Base-by-base conservation (phyloP, 2,113 vertebrate species). In the Cyprinus carpio region DNA sequence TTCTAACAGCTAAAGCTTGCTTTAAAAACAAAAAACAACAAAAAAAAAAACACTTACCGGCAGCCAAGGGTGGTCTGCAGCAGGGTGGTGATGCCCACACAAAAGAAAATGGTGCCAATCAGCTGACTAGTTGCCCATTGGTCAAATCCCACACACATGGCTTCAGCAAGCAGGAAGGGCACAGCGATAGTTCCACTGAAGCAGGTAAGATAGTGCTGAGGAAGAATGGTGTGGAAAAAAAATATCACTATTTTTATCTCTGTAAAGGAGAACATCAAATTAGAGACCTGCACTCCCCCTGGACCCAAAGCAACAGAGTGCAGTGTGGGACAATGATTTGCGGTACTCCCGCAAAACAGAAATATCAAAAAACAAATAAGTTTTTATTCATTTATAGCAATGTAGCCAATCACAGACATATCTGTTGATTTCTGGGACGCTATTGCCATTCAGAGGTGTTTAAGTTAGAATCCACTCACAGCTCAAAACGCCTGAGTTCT, bases 61-160 rank as follows among this genome's bases (percentile, higher is more conserved):
- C 98, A 99, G 90, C 98, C 98, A 71, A 99, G 94, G 0, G 96
- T 98, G 18, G 97, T 99, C 91, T 99, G 98, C 29, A 99, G 91
- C 90, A 99, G 91, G 1, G 98, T 99, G 85, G 98, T 99, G 94
- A 99, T 97, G 86, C 98, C 98, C 91, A 99, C 98, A 0, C 98
- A 99, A 94, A 99, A 99, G 94, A 99, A 99, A 92, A 99, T 99
- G 92, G 98, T 99, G 92, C 98, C 98, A 0, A 99, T 99, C 86
- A 99, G 94, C 91, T 99, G 98, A 90, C 98, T 99, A 89, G 97
- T 99, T 83, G 97, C 98, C 97, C 97, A 99, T 91, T 99, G 98
- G 94, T 99, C 98, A 0, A 94, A 96, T 15, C 97, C 98, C 46
- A 99, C 98, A 23, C 98, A 99, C 98, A 99, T 99, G 67, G 98